phyloP scores from a whole-genome alignment of 2,113 vertebrate genomes.

The Phalacrocorax brasilianus region DNA sequence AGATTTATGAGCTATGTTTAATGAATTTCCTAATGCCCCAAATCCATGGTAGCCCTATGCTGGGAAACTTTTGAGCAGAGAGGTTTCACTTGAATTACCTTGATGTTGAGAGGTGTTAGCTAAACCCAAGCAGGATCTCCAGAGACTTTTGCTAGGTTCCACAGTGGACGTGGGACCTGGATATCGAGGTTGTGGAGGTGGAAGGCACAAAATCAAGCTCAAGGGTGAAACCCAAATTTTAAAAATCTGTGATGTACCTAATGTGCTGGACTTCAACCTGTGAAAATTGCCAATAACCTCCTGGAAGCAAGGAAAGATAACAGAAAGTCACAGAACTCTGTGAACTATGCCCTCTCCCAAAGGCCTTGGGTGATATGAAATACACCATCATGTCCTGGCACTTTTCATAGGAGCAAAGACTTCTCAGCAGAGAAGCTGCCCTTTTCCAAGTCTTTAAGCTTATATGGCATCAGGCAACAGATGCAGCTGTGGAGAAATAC shows the following conservation, averaged over 20 bases:
- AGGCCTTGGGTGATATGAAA: neutral
- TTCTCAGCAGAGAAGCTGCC: neutral
- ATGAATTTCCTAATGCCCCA: neutral
- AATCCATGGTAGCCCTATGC: neutral
- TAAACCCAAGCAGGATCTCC: neutral
- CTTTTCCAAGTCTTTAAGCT: neutral
- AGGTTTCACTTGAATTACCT: neutral
- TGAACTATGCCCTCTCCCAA: neutral
- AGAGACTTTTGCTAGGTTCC: neutral
- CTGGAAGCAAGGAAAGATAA: neutral
- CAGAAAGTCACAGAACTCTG: neutral
- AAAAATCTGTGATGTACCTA: neutral
- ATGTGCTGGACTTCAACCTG: neutral
- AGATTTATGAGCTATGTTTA: neutral
- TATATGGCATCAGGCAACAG: neutral
- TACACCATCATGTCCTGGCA: neutral
- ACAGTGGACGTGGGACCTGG: neutral
- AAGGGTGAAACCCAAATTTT: neutral
- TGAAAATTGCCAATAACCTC: neutral
- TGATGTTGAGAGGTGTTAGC: neutral
- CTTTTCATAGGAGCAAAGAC: neutral
- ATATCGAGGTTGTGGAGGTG: neutral
- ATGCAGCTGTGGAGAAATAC: neutral
- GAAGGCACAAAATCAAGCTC: neutral
- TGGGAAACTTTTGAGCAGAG: neutral